Evolutionary conservation across 1,140 invertebrate genomes (phyloP).

Genomic region (Nephila pilipes): DNA sequence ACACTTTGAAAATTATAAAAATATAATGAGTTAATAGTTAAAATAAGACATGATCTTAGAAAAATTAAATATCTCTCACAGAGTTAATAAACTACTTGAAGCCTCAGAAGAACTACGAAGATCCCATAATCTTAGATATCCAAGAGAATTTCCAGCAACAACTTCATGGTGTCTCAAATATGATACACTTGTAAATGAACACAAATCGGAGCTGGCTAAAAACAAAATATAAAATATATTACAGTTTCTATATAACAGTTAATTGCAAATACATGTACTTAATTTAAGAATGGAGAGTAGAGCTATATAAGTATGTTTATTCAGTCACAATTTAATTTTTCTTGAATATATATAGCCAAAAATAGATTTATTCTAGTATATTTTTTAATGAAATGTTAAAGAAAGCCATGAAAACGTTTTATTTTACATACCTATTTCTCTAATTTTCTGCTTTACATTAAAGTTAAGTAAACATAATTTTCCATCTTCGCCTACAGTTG

Average conservation of each 20-base stretch:
- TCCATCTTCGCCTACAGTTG: slow-evolving; percentile 91
- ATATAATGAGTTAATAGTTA: not conserved
- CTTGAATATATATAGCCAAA: not conserved
- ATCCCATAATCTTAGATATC: slow-evolving; percentile 94
- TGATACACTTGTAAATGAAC: slow-evolving; percentile 87
- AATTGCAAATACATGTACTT: too few relatives aligned
- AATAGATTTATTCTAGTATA: too few relatives aligned
- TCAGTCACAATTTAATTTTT: not conserved
- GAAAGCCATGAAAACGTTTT: too few relatives aligned
- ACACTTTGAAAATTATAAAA: not conserved
- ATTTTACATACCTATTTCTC: slow-evolving; percentile 84
- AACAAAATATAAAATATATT: not conserved
- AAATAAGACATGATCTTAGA: slow-evolving; percentile 19
- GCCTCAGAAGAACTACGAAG: slow-evolving; percentile 83
- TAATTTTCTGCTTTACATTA: slow-evolving; percentile 84
- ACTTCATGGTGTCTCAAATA: slow-evolving; percentile 90
- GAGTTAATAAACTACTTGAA: slow-evolving; percentile 80
- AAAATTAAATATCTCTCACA: slow-evolving; percentile 85
- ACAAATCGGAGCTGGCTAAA: slow-evolving; percentile 89
- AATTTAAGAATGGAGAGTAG: too few relatives aligned
- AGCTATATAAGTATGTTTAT: too few relatives aligned
- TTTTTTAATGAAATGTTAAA: too few relatives aligned
- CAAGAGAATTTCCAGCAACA: slow-evolving; percentile 90
- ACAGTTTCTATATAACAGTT: not conserved
- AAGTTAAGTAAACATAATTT: slow-evolving; percentile 87